phyloP scores from a whole-genome alignment of 2,888 invertebrate species.

The Monoplex corrugatus region DNA sequence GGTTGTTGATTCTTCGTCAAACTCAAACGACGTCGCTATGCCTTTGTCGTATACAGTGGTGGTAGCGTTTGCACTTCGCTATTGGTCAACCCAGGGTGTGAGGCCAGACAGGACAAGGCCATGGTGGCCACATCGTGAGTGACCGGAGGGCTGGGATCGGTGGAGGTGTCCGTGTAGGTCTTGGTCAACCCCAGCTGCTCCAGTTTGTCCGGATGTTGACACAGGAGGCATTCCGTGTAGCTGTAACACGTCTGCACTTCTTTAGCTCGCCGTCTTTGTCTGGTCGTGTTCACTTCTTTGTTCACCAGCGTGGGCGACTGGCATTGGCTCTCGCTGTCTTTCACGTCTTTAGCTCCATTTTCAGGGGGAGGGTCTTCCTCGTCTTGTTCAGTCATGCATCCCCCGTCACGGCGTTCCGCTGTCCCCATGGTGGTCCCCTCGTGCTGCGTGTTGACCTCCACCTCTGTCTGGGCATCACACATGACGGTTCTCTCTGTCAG shows the following conservation, averaged over 20 bases:
- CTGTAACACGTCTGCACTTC: constrained; percentile 52
- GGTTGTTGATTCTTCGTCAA: constrained; percentile 53
- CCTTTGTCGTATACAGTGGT: constrained; percentile 66
- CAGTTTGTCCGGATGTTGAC: constrained; percentile 46
- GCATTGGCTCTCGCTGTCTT: constrained; percentile 46
- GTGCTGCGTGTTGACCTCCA: constrained; percentile 64
- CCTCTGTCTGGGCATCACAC: constrained; percentile 72
- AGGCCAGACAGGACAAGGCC: constrained; percentile 65
- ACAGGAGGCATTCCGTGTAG: constrained; percentile 52
- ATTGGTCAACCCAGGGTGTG: constrained; percentile 49
- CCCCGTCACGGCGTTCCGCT: constrained; percentile 51
- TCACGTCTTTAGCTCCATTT: neutral
- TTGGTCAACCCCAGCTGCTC: constrained; percentile 35
- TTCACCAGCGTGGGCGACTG: constrained; percentile 22
- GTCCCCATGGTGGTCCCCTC: constrained; percentile 64
- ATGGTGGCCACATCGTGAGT: constrained; percentile 69
- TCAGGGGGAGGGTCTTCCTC: neutral
- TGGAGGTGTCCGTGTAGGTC: constrained; percentile 56
- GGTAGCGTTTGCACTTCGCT: constrained; percentile 68
- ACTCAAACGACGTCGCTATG: constrained; percentile 68
- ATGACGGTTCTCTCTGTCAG: constrained; percentile 67
- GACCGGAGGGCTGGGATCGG: constrained; percentile 52
- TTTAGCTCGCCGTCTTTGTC: constrained; percentile 32
- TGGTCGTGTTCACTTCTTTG: constrained; percentile 46
- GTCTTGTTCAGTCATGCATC: constrained; percentile 61